phyloP scores from a whole-genome alignment of 2,797 vertebrate genomes.

The Phrynocephalus vlangalii region DNA sequence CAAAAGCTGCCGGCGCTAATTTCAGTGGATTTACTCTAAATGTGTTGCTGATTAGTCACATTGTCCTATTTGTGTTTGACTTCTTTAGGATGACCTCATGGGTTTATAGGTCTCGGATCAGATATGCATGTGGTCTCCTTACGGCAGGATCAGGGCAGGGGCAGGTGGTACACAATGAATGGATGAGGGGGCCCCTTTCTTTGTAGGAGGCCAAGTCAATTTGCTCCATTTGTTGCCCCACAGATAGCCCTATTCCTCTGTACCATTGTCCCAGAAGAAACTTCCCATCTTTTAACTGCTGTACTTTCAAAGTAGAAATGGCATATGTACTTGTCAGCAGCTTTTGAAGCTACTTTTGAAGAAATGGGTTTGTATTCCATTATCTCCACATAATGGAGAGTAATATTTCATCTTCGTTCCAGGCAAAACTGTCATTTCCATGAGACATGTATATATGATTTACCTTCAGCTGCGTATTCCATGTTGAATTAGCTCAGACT shows the following conservation, averaged over 20 bases:
- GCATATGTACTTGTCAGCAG: background rate
- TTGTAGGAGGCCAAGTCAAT: background rate
- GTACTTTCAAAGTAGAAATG: background rate
- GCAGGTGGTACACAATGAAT: too few species aligned
- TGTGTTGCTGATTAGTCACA: background rate
- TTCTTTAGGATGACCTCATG: background rate
- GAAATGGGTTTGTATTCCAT: slow-evolving; percentile 39
- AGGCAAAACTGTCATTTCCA: slow-evolving; percentile 41
- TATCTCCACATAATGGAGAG: slow-evolving; percentile 51
- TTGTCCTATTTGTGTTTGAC: background rate
- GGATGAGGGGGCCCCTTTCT: background rate
- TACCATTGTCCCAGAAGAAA: background rate
- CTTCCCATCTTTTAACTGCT: background rate
- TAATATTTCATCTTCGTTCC: background rate
- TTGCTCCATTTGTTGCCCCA: background rate
- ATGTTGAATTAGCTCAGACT: slow-evolving; percentile 30
- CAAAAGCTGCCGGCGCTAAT: too few species aligned
- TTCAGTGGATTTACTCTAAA: background rate
- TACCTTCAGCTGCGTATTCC: slow-evolving; percentile 48
- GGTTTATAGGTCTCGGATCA: background rate
- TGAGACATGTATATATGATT: slow-evolving; percentile 51
- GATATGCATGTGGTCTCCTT: background rate
- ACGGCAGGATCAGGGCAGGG: too few species aligned
- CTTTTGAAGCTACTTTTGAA: slow-evolving; percentile 61
- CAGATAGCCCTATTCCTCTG: background rate